Evolutionary conservation across 2,888 invertebrate species (phyloP).

Genomic region (Drosophila ezoana): DNA sequence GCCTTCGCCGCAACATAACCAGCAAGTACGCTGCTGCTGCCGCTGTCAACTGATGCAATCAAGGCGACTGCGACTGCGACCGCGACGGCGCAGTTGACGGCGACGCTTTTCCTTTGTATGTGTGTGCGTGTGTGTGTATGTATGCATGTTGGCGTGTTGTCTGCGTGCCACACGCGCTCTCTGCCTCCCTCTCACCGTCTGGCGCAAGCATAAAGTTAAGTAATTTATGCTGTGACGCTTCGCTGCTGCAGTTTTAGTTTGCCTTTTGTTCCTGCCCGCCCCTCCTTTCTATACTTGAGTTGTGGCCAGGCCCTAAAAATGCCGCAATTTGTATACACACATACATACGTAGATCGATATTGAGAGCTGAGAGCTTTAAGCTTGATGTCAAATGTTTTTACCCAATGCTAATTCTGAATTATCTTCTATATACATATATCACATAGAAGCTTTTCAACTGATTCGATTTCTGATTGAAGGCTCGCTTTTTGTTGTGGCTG

Average conservation of each 20-base stretch:
- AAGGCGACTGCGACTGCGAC: conserved; percentile 34
- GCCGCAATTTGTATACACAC: background rate
- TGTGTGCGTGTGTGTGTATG: background rate
- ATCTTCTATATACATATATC: background rate
- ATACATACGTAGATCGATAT: conserved; percentile 4
- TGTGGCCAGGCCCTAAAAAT: conserved; percentile 4
- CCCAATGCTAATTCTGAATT: conserved; percentile 2
- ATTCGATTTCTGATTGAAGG: conserved; percentile 12
- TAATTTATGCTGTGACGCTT: conserved; percentile 56
- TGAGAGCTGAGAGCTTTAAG: background rate
- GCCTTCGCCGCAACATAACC: conserved; percentile 37
- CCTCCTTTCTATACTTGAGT: background rate
- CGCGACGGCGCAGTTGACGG: conserved; percentile 17
- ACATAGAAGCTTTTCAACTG: background rate
- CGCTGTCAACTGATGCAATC: conserved; percentile 44
- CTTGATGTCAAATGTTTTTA: background rate
- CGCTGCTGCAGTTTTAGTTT: conserved; percentile 32
- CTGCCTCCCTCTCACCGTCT: conserved; percentile 10
- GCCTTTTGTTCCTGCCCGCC: conserved; percentile 18
- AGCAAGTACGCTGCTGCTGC: conserved; percentile 5
- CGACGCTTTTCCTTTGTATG: conserved; percentile 20
- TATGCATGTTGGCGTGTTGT: conserved; percentile 16
- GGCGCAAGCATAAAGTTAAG: conserved; percentile 46
- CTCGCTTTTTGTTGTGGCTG: conserved; percentile 19
- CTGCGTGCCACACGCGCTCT: conserved; percentile 38